phyloP scores from a whole-genome alignment of 2,888 invertebrate species.

The Crepidodera aurea region DNA sequence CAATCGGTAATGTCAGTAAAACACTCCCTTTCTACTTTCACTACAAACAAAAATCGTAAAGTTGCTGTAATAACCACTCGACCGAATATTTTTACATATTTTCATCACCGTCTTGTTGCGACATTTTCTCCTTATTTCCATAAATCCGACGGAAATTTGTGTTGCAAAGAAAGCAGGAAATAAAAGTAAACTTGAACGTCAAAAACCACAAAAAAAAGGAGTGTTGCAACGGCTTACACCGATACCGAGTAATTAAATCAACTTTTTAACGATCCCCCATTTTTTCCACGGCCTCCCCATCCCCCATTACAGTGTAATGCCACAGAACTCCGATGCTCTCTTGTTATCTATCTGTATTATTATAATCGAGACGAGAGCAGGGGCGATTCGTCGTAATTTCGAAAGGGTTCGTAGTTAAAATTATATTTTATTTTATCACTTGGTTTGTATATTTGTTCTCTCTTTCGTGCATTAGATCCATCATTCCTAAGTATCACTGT shows the following conservation, averaged over 20 bases:
- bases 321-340: conserved; percentile 53
- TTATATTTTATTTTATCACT: background rate
- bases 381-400: background rate
- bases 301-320: conserved; percentile 45
- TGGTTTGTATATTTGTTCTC: no score
- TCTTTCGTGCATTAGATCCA: no score
- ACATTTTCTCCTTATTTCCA: no score
- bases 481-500: no score
- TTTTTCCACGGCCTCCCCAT: conserved; percentile 47
- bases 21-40: no score
- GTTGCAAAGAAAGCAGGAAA: no score
- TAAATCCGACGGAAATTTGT: no score
- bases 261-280: conserved; percentile 56
- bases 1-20: no score
- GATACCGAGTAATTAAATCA: conserved; percentile 60
- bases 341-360: conserved; percentile 54
- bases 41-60: no score
- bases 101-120: no score
- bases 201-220: conserved; percentile 46
- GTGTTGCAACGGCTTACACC: conserved; percentile 54
- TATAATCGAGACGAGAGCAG: conserved; percentile 45
- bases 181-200: background rate
- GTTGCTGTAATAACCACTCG: no score
- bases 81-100: no score
- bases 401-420: background rate